phyloP scores from a whole-genome alignment of 2,113 vertebrate genomes.

The Cheirogaleus medius region DNA sequence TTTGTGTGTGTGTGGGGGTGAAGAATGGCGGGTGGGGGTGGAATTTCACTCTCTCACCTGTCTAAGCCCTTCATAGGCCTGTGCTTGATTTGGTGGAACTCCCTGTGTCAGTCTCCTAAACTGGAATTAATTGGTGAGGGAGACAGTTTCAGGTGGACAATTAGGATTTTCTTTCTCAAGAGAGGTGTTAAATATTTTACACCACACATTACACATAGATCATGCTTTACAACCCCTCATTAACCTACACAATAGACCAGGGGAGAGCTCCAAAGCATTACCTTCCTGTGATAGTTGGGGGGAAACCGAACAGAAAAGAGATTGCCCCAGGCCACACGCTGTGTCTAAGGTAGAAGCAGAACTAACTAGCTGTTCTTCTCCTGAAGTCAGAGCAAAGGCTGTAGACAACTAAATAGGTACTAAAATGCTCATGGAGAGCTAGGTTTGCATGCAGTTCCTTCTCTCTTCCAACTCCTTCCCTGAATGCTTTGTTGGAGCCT shows the following conservation, averaged over 20 bases:
- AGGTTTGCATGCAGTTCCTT: background rate
- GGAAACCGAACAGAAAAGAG: background rate
- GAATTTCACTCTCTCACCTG: slow-evolving; percentile 51
- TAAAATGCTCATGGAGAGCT: background rate
- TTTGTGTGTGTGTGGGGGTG: background rate
- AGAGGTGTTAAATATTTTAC: slow-evolving; percentile 74
- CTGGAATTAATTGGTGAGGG: slow-evolving; percentile 61
- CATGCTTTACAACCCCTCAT: slow-evolving; percentile 60
- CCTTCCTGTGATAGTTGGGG: background rate
- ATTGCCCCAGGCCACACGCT: background rate
- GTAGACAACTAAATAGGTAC: background rate
- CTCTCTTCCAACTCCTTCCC: background rate
- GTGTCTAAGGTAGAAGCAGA: background rate
- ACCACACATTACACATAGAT: slow-evolving; percentile 22
- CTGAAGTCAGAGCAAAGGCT: background rate
- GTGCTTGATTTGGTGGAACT: slow-evolving; percentile 25
- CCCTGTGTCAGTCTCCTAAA: slow-evolving; percentile 37
- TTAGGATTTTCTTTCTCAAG: slow-evolving; percentile 71
- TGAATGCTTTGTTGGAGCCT: background rate
- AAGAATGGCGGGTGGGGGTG: background rate
- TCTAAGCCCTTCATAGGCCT: background rate
- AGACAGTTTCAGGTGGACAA: slow-evolving; percentile 66
- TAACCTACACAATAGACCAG: slow-evolving; percentile 52
- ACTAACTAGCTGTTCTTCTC: background rate
- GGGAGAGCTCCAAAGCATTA: background rate